phyloP scores from a whole-genome alignment of 2,797 vertebrate species.

The Poeciliopsis presidionis region DNA sequence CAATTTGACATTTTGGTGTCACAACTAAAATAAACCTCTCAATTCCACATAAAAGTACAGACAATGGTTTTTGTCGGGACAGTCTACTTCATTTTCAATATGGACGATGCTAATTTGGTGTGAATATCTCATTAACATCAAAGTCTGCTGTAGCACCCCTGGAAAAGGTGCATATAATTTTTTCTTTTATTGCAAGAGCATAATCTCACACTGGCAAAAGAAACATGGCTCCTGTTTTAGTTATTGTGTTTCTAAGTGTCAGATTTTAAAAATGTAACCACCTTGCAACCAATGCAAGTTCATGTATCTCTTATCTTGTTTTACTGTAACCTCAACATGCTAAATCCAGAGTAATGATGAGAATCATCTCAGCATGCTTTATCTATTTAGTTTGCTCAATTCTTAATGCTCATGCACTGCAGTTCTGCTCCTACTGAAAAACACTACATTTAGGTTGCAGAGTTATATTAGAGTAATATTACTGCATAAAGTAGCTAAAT shows the following conservation, averaged over 20 bases:
- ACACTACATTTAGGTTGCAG: background rate
- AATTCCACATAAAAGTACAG: background rate
- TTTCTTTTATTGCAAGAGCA: background rate
- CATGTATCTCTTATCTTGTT: background rate
- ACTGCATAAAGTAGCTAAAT: background rate
- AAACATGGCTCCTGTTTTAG: too few relatives aligned
- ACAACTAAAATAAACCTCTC: background rate
- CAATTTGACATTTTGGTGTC: slow-evolving; percentile 11
- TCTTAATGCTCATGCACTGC: background rate
- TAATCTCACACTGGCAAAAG: background rate
- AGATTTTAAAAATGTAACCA: background rate
- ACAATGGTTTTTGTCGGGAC: background rate
- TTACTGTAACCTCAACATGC: background rate
- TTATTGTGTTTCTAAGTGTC: background rate
- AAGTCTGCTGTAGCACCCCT: background rate
- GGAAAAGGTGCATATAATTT: background rate
- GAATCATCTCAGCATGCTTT: background rate
- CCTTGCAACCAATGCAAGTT: background rate
- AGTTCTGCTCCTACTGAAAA: background rate
- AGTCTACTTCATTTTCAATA: background rate
- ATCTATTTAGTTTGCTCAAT: background rate
- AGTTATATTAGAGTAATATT: background rate
- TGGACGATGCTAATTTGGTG: background rate
- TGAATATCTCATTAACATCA: background rate
- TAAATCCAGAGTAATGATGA: background rate